Conservation (phyloP, 2,888 invertebrate species). For the Eugnorisma glareosa region DNA sequence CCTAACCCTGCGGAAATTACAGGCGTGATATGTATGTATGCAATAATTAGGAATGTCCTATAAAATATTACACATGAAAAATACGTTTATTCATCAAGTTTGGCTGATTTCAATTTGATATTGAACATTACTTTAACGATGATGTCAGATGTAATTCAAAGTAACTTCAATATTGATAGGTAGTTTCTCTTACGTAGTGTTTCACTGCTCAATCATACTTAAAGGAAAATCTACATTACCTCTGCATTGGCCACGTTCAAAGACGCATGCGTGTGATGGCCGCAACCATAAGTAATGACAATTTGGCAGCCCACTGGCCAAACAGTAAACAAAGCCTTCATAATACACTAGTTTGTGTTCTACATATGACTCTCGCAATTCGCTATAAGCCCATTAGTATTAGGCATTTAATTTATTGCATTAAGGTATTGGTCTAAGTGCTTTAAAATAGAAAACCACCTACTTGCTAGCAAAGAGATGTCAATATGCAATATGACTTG, state of each 20-base stretch:
- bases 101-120: neutral
- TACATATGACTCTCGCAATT: constrained; percentile 31
- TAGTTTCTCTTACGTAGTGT: neutral
- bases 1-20: no score
- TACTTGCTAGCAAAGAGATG: neutral
- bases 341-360: constrained; percentile 13
- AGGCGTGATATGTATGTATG: no score
- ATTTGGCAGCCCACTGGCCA: constrained; percentile 41
- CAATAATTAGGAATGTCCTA: no score
- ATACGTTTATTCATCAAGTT: neutral
- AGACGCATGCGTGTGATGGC: constrained; percentile 27
- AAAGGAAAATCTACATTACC: constrained; percentile 31
- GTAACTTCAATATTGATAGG: neutral
- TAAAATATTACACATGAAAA: neutral
- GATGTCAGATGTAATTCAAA: neutral
- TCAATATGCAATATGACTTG: neutral
- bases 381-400: neutral
- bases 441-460: neutral
- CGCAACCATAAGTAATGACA: constrained; percentile 40
- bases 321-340: constrained; percentile 43
- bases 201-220: neutral
- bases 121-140: neutral
- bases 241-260: constrained; percentile 37
- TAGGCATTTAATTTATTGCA: neutral
- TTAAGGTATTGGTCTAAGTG: neutral